Percentiles rank a stretch among this genome's conserved stretches.
These are phyloP conservation scores for Polypterus senegalus DNA, from an alignment of 2,113 vertebrate genomes.

Conservation along the genomic window DNA sequence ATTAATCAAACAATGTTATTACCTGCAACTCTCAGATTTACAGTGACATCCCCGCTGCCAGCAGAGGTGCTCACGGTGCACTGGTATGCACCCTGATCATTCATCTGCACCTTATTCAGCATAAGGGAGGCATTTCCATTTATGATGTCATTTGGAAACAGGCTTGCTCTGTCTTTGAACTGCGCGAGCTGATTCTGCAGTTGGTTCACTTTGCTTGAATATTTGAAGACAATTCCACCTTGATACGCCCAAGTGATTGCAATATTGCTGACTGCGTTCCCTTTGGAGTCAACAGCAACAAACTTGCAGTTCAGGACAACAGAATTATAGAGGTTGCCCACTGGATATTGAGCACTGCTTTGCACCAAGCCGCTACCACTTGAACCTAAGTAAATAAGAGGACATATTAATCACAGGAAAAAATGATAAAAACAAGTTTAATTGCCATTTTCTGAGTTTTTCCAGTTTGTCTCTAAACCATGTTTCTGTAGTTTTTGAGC, in stretches of 20 bases:
- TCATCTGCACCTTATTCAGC: constrained; percentile 14
- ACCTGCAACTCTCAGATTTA: constrained; percentile 29
- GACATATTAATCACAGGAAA: too few species aligned
- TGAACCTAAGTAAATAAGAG: too few species aligned
- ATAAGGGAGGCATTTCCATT: constrained; percentile 28
- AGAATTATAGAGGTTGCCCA: constrained; percentile 23
- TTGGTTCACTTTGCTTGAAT: constrained; percentile 16
- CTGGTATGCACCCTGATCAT: constrained; percentile 22
- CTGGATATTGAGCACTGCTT: constrained; percentile 9
- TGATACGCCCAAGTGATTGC: constrained; percentile 27
- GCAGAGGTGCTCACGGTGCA: constrained; percentile 21
- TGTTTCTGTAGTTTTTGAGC: too few species aligned
- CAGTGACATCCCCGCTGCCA: constrained; percentile 18
- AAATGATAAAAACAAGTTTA: too few species aligned
- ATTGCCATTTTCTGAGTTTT: too few species aligned
- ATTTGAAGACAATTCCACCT: constrained; percentile 25
- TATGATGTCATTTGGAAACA: constrained; percentile 18
- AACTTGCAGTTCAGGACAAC: constrained; percentile 25
- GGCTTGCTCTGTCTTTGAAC: constrained; percentile 18
- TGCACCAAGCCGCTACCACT: constrained; percentile 5
- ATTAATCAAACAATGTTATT: not conserved
- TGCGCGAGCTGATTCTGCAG: constrained; percentile 23
- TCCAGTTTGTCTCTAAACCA: too few species aligned
- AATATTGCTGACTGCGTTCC: constrained; percentile 5
- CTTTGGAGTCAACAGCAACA: not conserved